phyloP scores from a whole-genome alignment of 2,888 invertebrate genomes.

The Willowsia nigromaculata region DNA sequence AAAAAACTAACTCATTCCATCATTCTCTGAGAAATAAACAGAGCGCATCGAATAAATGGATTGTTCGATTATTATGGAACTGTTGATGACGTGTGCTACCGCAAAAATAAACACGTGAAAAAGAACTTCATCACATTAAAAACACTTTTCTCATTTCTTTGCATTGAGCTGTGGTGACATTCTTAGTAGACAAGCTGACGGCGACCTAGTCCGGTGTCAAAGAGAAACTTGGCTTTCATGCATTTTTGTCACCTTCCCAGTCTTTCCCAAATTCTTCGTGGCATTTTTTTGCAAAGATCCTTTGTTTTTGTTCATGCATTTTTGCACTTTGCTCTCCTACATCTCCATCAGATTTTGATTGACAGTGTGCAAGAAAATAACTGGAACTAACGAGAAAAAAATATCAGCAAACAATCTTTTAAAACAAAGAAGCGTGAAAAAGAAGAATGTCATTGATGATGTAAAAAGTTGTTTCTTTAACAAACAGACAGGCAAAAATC shows the following conservation, averaged over 20 bases:
- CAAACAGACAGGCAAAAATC: neutral
- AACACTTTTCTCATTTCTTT: too few species aligned
- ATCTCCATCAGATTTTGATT: neutral
- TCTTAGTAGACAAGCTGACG: too few species aligned
- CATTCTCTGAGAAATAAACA: neutral
- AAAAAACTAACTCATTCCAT: neutral
- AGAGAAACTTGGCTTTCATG: neutral
- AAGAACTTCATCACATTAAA: neutral
- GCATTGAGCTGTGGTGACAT: too few species aligned
- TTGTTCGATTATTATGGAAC: neutral
- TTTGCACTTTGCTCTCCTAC: neutral
- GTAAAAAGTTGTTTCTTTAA: neutral
- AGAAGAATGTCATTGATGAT: neutral
- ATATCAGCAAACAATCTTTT: neutral
- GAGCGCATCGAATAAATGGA: neutral
- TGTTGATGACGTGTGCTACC: neutral
- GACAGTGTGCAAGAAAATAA: neutral
- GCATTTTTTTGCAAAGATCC: neutral
- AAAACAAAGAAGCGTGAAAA: neutral
- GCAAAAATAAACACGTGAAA: neutral
- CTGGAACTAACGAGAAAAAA: neutral
- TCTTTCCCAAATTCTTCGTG: neutral
- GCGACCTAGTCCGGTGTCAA: neutral
- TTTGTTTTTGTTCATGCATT: neutral
- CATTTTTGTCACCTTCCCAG: neutral